Base-by-base conservation (phyloP, 2,888 invertebrate genomes). In the Brenthis ino region DNA sequence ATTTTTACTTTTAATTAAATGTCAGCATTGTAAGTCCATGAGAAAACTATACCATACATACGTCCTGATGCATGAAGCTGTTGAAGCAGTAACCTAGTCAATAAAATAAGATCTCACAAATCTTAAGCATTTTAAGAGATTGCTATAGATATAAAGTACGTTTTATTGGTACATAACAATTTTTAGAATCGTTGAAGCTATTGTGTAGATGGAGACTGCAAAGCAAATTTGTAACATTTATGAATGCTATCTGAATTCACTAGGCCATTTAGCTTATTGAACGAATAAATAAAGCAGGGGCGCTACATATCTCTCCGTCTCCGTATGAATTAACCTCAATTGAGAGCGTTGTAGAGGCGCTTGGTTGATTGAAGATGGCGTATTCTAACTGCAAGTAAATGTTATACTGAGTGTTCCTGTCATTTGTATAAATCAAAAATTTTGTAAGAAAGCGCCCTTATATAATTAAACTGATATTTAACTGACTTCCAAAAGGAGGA, bases 271-370 rank as follows among this genome's bases (percentile, higher is more conserved):
- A 85, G 82, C 83, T 87, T 88, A 90, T 91, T 90, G 88, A 86
- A 87, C 87, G 85, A 85, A 88, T 88, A 88, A 86, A 90, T 89
- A 88, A 87, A 85, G 86, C 84, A 87, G 86, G 88, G 89, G 88
- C 87, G 86, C 87, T 87, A 86, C 87, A 84, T 88, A 87, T 91
- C 88, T 87, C 86, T 89, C 87, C 85, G 89, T 87, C 91, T 91
- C 86, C 86, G 84, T 87, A 87, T 80, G 83, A 93, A 91, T 93
- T 93, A 91, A 93, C 92, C 92, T 90, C 93, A 93, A 93, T 93
- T 93, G 93, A 92, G 84, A 82, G 86, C 82, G 83, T 81, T 85
- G 86, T 87, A 88, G 81, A 91, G 91, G 91, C 90, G 89, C 89
- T 90, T 88, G 85, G 87, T 86, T 91, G 89, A 91, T 92, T 93